phyloP scores from a whole-genome alignment of 2,888 invertebrate species.

The Agrochola lota region DNA sequence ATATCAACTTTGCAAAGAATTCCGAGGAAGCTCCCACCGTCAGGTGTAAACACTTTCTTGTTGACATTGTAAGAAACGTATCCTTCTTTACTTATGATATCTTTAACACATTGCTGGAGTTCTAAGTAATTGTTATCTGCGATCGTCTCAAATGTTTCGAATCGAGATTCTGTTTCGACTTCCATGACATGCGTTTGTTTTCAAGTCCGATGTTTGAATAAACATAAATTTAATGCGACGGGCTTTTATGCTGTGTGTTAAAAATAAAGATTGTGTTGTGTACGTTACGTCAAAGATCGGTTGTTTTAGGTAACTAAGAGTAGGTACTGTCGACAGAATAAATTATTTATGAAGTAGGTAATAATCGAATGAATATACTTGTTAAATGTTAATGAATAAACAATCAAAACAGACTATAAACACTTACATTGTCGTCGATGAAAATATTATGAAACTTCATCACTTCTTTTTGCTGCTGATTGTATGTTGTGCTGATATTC shows the following conservation, averaged over 20 bases:
- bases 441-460: background rate
- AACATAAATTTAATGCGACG: background rate
- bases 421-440: background rate
- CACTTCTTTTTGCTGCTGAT: background rate
- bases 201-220: background rate
- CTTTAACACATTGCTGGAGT: conserved; percentile 60
- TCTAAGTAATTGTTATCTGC: conserved; percentile 15
- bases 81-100: conserved; percentile 67
- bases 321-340: background rate
- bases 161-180: conserved; percentile 7
- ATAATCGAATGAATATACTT: background rate
- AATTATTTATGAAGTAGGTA: background rate
- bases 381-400: background rate
- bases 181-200: conserved; percentile 26
- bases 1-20: conserved; percentile 69
- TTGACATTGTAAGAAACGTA: conserved; percentile 59
- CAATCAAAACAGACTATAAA: background rate
- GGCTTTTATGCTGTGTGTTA: conserved; percentile 10
- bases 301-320: background rate
- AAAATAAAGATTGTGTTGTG: conserved; percentile 12
- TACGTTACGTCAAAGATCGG: background rate
- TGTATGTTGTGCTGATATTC: background rate
- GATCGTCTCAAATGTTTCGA: conserved; percentile 25
- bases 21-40: conserved; percentile 71
- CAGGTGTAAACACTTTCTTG: conserved; percentile 54